Base-by-base conservation (phyloP, 2,113 vertebrate species). In the Alligator sinensis region DNA sequence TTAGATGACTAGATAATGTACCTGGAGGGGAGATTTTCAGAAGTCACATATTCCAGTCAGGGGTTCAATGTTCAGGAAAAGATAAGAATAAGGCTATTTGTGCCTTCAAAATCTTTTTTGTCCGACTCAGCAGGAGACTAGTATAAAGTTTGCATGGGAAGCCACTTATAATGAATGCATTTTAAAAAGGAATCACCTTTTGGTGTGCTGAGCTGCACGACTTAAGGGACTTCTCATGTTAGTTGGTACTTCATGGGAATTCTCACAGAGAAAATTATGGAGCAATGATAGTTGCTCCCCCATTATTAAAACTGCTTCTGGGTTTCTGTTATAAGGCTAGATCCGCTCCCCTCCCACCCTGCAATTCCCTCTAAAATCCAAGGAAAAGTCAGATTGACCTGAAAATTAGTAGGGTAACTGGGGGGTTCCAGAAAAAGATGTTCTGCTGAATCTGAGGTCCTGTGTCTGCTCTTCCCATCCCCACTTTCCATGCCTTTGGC, bases 101-200 rank as follows among this genome's bases (percentile, higher is more conserved):
- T 12, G n/a, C 79, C 68, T 97, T 34, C 76, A 74, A 93, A 87
- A 90, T 30, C 63, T 34, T 91, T 15, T 72, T 64, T 77, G 47
- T 89, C 87, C 80, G 80, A 47, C 78, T 93, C 86, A 87, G 80
- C 86, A 0, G 0, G 55, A 90, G 18, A 54, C 61, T 84, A 74
- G 7, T 89, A 66, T 3, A 84, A 94, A 92, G 91, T 93, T 89
- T 82, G 92, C 24, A 58, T 85, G 89, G 92, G 93, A 83, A 97
- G 77, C 75, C 85, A 81, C 90, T 92, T n/a, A 74, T 75, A 63
- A 93, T 89, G 19, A 76, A 95, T 91, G 90, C 89, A 88, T 94
- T 95, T 96, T 90, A 91, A 74, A 74, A 38, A 96, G 96, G 94
- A 88, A 92, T 89, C 95, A 91, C 91, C 94, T 88, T 94, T 89